phyloP scores from a whole-genome alignment of 2,113 vertebrate genomes.

The Onychorhynchus coronatus region DNA sequence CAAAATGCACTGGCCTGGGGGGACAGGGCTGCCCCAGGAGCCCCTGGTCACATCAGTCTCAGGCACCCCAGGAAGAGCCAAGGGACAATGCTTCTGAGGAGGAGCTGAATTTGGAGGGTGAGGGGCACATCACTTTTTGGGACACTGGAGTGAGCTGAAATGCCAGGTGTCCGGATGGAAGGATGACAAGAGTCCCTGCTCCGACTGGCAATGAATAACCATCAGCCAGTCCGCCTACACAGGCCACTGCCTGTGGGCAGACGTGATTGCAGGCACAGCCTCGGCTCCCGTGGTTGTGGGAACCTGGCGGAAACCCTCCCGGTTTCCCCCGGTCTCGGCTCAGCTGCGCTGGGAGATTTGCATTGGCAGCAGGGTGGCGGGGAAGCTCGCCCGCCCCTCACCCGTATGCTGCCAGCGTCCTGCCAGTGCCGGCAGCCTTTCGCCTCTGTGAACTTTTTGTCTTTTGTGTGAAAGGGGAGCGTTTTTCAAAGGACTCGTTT shows the following conservation, averaged over 20 bases:
- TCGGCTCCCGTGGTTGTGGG: conserved; percentile 13
- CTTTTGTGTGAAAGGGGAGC: neutral
- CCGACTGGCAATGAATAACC: neutral
- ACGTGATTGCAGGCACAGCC: conserved; percentile 60
- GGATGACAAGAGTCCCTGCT: neutral
- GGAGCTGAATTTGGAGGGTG: neutral
- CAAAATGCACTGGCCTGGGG: neutral
- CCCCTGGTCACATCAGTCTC: accelerated
- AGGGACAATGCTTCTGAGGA: neutral
- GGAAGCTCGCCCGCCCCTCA: conserved; percentile 9
- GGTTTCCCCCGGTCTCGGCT: neutral
- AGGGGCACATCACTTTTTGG: neutral
- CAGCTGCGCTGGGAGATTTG: conserved; percentile 14
- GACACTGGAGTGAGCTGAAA: neutral
- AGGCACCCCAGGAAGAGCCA: neutral
- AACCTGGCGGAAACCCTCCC: conserved; percentile 17
- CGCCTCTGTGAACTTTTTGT: conserved; percentile 57
- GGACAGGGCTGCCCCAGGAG: neutral
- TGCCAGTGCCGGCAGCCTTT: conserved; percentile 9
- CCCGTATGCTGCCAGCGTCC: neutral
- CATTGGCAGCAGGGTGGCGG: conserved; percentile 6
- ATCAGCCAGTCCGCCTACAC: neutral
- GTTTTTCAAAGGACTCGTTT: neutral
- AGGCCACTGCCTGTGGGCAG: conserved; percentile 18
- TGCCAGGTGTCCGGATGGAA: conserved; percentile 23